Percentiles rank a stretch among this genome's conserved stretches.
Conservation (phyloP, 2,888 invertebrate genomes). For the Epistrophe eligans region DNA sequence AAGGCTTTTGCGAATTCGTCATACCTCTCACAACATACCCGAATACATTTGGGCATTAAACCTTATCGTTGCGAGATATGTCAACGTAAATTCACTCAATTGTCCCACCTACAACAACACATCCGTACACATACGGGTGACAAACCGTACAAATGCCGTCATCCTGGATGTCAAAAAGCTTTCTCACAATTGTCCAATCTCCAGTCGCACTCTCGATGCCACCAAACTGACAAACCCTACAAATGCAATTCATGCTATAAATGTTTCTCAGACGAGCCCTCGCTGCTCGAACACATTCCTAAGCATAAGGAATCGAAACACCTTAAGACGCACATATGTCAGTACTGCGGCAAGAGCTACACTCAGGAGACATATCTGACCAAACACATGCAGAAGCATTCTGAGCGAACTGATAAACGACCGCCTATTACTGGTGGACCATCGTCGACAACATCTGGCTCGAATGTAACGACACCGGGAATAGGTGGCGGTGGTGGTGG, state of each 20-base stretch:
- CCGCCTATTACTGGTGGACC: conserved; percentile 89
- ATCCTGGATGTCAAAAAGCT: conserved; percentile 98
- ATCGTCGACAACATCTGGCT: conserved; percentile 47
- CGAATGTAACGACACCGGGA: conserved; percentile 84
- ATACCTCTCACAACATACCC: conserved; percentile 99
- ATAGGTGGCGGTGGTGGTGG: conserved; percentile 78
- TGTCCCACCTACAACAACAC: conserved; percentile 99
- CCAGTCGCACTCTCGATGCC: conserved; percentile 99
- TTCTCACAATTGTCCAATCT: conserved; percentile 99
- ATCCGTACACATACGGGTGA: conserved; percentile 99
- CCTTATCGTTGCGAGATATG: conserved; percentile 99
- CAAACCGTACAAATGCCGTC: conserved; percentile 99
- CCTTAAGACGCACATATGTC: conserved; percentile 99
- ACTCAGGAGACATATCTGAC: conserved; percentile 99
- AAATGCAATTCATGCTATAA: conserved; percentile 99
- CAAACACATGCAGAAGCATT: conserved; percentile 99
- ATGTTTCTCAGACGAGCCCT: conserved; percentile 98
- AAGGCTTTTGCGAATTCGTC: conserved; percentile 99
- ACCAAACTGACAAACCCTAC: conserved; percentile 99
- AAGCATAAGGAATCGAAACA: conserved; percentile 99
- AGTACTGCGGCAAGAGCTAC: conserved; percentile 99
- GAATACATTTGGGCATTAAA: conserved; percentile 99
- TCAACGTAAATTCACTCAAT: conserved; percentile 99
- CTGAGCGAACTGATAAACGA: conserved; percentile 95
- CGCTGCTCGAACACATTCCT: conserved; percentile 99